These are phyloP conservation scores for Agrochola lota DNA, from an alignment of 2,888 invertebrate genomes.

Conservation along the genomic window DNA sequence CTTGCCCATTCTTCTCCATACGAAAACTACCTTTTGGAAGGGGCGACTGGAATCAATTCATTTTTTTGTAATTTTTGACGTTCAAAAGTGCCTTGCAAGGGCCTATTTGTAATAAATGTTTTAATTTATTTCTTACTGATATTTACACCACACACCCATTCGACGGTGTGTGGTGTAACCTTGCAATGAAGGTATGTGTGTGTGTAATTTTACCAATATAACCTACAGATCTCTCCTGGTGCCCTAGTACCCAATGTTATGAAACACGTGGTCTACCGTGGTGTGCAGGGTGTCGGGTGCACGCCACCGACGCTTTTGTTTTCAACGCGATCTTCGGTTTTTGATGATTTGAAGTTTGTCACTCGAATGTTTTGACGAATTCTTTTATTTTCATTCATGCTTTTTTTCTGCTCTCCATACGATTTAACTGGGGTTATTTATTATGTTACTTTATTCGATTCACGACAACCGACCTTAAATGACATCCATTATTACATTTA, in stretches of 20 bases:
- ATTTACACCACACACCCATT: neutral
- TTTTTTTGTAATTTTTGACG: too few species aligned
- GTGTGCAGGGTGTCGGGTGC: neutral
- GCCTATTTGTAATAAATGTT: too few species aligned
- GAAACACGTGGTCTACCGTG: conserved; percentile 3
- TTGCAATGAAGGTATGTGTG: too few species aligned
- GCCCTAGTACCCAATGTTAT: neutral
- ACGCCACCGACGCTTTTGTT: neutral
- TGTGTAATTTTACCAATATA: neutral
- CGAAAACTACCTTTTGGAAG: too few species aligned
- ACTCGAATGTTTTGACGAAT: neutral
- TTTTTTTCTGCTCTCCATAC: too few species aligned
- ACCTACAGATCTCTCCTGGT: neutral
- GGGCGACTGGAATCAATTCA: too few species aligned
- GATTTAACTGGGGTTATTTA: neutral
- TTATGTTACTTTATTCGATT: neutral
- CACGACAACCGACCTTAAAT: neutral
- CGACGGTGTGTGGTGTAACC: neutral
- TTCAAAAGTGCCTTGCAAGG: too few species aligned
- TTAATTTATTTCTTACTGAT: neutral
- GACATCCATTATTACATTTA: neutral
- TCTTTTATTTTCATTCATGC: too few species aligned
- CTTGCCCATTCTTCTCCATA: too few species aligned
- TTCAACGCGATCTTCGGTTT: neutral
- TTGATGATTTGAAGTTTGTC: neutral